phyloP scores from a whole-genome alignment of 2,888 invertebrate species.

The Unio delphinus region DNA sequence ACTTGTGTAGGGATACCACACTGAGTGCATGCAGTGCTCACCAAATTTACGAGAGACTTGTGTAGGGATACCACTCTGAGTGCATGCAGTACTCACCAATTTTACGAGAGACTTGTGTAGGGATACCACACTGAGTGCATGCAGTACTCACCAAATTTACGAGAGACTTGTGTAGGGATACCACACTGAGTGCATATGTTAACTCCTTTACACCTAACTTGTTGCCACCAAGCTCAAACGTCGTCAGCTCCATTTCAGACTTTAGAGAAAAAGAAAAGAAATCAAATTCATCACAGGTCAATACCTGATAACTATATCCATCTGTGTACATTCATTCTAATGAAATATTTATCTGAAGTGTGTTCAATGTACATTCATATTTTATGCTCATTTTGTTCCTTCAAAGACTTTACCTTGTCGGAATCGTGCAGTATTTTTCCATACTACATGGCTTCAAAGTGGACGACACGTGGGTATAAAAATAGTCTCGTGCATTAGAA shows the following conservation, averaged over 20 bases:
- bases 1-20: conserved; percentile 26
- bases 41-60: conserved; percentile 27
- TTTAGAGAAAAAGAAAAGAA: conserved; percentile 6
- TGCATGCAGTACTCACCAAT: conserved; percentile 18
- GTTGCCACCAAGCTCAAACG: conserved; percentile 47
- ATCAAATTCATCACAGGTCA: background rate
- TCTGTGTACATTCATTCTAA: too few species aligned
- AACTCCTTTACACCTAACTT: conserved; percentile 32
- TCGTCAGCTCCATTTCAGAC: conserved; percentile 21
- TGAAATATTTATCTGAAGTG: too few species aligned
- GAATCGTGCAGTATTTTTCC: too few species aligned
- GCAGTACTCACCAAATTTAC: conserved; percentile 12
- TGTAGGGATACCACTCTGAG: conserved; percentile 30
- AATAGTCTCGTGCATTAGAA: too few species aligned
- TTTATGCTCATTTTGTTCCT: too few species aligned
- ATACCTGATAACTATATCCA: too few species aligned
- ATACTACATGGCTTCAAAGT: too few species aligned
- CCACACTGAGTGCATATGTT: conserved; percentile 33
- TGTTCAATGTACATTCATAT: too few species aligned
- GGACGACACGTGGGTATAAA: too few species aligned
- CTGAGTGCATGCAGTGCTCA: conserved; percentile 16
- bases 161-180: conserved; percentile 26
- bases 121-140: conserved; percentile 32
- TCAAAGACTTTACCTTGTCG: too few species aligned
- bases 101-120: conserved; percentile 24